Conservation (phyloP, 2,113 vertebrate genomes). For the Myanophis thanlyinensis region DNA sequence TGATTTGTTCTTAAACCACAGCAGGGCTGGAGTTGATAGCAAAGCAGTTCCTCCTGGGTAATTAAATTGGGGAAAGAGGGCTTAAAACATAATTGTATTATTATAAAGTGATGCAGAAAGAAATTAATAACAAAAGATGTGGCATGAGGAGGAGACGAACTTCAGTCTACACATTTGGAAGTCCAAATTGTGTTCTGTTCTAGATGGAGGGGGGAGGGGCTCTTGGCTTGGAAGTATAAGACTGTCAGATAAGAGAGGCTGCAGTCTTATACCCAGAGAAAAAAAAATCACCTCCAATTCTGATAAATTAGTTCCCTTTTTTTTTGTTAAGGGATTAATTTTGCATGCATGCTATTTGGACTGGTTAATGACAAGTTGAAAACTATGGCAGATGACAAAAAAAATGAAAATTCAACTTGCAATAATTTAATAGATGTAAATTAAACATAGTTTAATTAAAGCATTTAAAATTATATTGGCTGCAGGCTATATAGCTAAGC, state of each 20-base stretch:
- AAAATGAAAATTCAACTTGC: background rate
- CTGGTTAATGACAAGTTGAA: background rate
- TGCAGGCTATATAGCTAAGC: conserved; percentile 20
- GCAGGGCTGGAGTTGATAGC: conserved; percentile 48
- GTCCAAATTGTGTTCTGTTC: conserved; percentile 26
- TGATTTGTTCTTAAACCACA: conserved; percentile 39
- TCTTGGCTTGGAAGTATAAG: conserved; percentile 16
- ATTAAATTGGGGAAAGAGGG: conserved; percentile 32
- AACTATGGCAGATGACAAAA: background rate
- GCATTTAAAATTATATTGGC: conserved; percentile 9
- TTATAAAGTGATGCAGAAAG: conserved; percentile 39
- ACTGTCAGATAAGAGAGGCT: background rate
- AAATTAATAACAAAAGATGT: conserved; percentile 28
- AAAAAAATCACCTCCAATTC: background rate
- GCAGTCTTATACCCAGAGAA: background rate
- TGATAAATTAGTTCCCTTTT: background rate
- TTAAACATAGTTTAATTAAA: conserved; percentile 1
- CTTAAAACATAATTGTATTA: conserved; percentile 30
- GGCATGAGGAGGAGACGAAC: conserved; percentile 43
- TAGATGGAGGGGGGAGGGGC: background rate
- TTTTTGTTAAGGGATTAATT: conserved; percentile 4
- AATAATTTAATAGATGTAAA: background rate
- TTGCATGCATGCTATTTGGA: conserved; percentile 13
- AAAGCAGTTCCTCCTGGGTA: conserved; percentile 51
- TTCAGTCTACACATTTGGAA: conserved; percentile 36